Base-by-base conservation (phyloP, 2,888 invertebrate genomes). In the Mycalesis mineus region DNA sequence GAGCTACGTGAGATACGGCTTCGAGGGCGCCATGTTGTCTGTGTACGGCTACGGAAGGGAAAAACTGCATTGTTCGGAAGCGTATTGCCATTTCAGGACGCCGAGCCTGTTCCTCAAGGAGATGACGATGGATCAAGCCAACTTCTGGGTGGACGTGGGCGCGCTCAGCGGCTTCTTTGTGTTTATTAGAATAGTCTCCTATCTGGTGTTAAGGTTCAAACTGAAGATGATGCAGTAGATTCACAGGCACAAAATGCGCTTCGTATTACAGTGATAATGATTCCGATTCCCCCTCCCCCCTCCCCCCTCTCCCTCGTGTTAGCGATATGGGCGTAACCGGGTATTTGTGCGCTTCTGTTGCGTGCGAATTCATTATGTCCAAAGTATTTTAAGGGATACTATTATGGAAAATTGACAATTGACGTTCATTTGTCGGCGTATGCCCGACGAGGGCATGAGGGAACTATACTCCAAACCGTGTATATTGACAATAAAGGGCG, bases 1-100 rank as follows among this genome's bases (percentile, higher is more conserved):
- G 29, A 97, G 97, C 69, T 98, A 97, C 81, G 94, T 97, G 52
- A 66, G 88, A 13, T 98, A 97, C 76, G 96, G 97, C 33, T 97
- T 98, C 82, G 98, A 98, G 86, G 98, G 97, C 6, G 94, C 95
- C 48, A 95, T 98, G 92, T 92, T 97, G 44, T 93, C 97, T 3
- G 95, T 98, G n/a, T 98, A 98, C 77, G 97, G 97, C 15, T 93
- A 94, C 77, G 93, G 94, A 65, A 91, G 98, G 52, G 94, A 93
- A 63, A 94, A 95, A 70, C 87, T 98, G 56, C 92, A 94, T 67
- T 98, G 98, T 82, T 93, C 93, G 39, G 93, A 94, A 70, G 92
- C 92, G 7, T 97, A 95, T 81, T 97, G 97, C 84, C 95, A 96
- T 73, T 96, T 94, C 82, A 93, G 94, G 68, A 92, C 93, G 71